Percentiles rank a stretch among this genome's conserved stretches.
phyloP scores from a whole-genome alignment of 2,113 vertebrate species.

The Oreotrochilus melanogaster region DNA sequence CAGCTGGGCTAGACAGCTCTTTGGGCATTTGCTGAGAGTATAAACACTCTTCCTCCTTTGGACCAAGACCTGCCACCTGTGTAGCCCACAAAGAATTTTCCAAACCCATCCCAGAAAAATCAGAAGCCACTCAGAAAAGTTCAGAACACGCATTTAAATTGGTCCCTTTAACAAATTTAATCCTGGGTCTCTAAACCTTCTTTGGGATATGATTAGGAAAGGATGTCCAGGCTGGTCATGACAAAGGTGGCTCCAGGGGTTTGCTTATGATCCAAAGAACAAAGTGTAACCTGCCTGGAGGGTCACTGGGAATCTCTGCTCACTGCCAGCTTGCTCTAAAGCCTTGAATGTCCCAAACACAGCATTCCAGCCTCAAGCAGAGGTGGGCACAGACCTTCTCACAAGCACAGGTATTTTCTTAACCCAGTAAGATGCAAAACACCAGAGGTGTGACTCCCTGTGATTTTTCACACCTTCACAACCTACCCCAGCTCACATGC shows the following conservation, averaged over 20 bases:
- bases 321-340: not conserved
- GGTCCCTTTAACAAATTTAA: not conserved
- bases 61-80: not conserved
- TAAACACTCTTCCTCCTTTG: not conserved
- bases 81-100: not conserved
- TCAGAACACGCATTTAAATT: not conserved
- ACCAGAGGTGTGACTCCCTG: slow-evolving; percentile 14
- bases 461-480: slow-evolving; percentile 57
- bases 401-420: not conserved
- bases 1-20: no score
- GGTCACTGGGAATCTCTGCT: no score
- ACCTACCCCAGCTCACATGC: slow-evolving; percentile 37
- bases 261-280: not conserved
- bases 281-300: not conserved
- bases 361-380: not conserved
- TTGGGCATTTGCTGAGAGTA: not conserved
- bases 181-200: not conserved
- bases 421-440: not conserved
- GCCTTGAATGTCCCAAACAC: not conserved
- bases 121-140: not conserved
- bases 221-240: not conserved
- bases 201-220: not conserved
- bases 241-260: not conserved
- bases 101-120: not conserved
- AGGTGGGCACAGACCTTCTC: not conserved